Percentiles rank a stretch among this genome's conserved stretches.
These are phyloP conservation scores for Phocoena sinus DNA, from an alignment of 2,113 vertebrate genomes.

Conservation along the genomic window DNA sequence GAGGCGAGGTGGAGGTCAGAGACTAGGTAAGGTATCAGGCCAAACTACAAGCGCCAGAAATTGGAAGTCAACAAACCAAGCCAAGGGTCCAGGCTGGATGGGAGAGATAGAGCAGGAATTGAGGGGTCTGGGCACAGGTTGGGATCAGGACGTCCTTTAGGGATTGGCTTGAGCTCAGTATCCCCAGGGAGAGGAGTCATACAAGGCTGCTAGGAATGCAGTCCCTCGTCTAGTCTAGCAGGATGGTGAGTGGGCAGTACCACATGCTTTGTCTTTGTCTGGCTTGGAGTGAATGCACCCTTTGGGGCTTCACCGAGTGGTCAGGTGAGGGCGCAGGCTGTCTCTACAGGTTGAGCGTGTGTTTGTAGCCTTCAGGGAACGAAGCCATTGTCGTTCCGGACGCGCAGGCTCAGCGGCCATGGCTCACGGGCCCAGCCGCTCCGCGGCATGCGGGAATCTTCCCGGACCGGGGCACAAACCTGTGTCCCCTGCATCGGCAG, in stretches of 20 bases:
- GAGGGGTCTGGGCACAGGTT: too few relatives aligned
- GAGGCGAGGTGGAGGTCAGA: not conserved
- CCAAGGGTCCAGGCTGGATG: not conserved
- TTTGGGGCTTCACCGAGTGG: not conserved
- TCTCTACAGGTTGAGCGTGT: not conserved
- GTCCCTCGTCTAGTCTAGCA: not conserved
- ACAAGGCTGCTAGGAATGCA: accelerated
- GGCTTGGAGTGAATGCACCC: too few relatives aligned
- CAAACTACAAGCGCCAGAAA: not conserved
- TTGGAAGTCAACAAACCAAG: not conserved
- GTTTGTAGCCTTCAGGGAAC: not conserved
- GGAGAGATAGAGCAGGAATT: not conserved
- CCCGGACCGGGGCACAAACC: too few relatives aligned
- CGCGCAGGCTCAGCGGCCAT: too few relatives aligned
- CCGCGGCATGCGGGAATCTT: too few relatives aligned
- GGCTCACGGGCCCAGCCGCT: too few relatives aligned
- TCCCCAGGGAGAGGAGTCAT: not conserved
- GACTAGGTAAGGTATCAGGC: not conserved
- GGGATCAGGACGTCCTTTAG: not conserved
- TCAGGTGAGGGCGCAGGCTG: not conserved
- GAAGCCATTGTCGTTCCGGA: not conserved
- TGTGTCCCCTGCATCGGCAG: too few relatives aligned
- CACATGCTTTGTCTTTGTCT: not conserved
- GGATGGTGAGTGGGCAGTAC: too few relatives aligned
- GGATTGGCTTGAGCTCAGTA: not conserved